Evolutionary conservation across 2,113 vertebrate genomes (phyloP).

Genomic region (Cyanistes caeruleus): DNA sequence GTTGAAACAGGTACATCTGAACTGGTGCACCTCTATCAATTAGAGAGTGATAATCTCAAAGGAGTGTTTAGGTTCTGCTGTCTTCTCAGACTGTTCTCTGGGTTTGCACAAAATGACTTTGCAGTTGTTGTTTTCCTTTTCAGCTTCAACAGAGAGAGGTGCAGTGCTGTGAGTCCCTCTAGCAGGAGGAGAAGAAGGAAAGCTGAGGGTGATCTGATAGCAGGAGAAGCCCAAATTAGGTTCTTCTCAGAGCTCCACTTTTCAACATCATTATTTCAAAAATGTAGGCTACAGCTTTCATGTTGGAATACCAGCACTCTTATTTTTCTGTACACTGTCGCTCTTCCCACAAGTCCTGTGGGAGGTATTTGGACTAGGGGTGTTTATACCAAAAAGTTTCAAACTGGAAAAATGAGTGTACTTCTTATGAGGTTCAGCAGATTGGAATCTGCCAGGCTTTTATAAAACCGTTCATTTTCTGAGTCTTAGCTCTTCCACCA

Average conservation of each 20-base stretch:
- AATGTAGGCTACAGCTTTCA: background rate
- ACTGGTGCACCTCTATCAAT: background rate
- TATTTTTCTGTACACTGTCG: background rate
- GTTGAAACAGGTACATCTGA: background rate
- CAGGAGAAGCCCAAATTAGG: background rate
- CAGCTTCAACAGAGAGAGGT: background rate
- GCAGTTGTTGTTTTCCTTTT: background rate
- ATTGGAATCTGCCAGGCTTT: conserved; percentile 11
- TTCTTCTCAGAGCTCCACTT: background rate
- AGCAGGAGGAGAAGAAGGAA: background rate
- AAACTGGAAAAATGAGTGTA: background rate
- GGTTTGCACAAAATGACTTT: background rate
- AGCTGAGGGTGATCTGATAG: background rate
- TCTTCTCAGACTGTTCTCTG: background rate
- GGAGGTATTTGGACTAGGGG: background rate
- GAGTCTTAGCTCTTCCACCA: background rate
- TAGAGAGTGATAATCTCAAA: background rate
- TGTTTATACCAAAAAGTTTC: background rate
- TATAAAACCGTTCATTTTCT: conserved; percentile 29
- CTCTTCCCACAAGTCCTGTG: background rate
- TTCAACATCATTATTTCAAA: background rate
- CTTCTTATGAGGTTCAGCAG: background rate
- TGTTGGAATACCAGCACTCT: fast-evolving
- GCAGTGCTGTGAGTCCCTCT: background rate
- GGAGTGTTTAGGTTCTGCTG: background rate